Evolutionary conservation across 2,797 vertebrate genomes (phyloP).

Genomic region (Huso huso): DNA sequence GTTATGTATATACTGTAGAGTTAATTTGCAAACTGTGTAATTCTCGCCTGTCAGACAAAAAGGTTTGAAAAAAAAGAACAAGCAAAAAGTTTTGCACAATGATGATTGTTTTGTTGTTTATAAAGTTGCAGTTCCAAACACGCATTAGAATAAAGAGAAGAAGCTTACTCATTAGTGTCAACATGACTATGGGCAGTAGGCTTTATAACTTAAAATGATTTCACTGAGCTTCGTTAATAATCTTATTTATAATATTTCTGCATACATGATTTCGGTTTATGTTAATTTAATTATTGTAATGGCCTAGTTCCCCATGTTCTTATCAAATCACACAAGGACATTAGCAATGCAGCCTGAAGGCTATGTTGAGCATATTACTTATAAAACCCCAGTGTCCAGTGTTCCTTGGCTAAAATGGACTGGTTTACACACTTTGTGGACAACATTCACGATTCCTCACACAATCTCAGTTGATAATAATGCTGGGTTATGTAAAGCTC

Average conservation of each 20-base stretch:
- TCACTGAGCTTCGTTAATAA: conserved; percentile 33
- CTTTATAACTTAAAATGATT: conserved; percentile 15
- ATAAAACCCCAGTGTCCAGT: conserved; percentile 41
- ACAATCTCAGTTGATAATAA: conserved; percentile 31
- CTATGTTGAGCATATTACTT: conserved; percentile 49
- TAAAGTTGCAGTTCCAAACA: too few species aligned
- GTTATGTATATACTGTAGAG: too few species aligned
- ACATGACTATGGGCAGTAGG: background rate
- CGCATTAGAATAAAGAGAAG: too few species aligned
- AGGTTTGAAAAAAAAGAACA: too few species aligned
- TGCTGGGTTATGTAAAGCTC: conserved; percentile 42
- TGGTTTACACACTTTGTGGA: conserved; percentile 23
- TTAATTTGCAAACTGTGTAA: too few species aligned
- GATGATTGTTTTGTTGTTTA: too few species aligned
- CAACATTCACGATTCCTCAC: conserved; percentile 28
- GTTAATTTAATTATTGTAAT: conserved; percentile 77
- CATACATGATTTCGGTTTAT: conserved; percentile 58
- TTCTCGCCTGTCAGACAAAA: too few species aligned
- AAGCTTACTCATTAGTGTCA: conserved; percentile 4
- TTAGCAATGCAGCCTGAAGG: conserved; percentile 43
- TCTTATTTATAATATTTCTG: conserved; percentile 54
- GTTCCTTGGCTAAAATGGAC: conserved; percentile 39
- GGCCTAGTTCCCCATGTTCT: conserved; percentile 51
- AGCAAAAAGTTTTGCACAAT: too few species aligned
- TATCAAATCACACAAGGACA: conserved; percentile 32